Base-by-base conservation (phyloP, 2,888 invertebrate genomes). In the Ariolimax columbianus region DNA sequence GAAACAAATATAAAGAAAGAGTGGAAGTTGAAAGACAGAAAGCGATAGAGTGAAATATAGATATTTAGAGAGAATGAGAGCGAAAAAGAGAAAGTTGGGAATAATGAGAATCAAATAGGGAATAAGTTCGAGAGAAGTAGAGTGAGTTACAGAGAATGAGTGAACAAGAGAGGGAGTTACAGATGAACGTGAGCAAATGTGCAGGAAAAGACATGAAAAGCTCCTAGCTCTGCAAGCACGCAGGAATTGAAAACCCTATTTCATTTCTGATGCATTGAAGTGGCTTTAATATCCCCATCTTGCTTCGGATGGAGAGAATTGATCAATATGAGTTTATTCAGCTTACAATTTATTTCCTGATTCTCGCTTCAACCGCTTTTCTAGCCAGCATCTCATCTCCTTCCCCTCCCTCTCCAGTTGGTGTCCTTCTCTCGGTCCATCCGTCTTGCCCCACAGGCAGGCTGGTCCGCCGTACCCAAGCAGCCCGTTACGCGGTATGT, bases 201-300 rank as follows among this genome's bases (percentile, higher is more conserved):
- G 33, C 17, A 38, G 17, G 30, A 30, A 33, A 30, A 40, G 30
- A 47, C 30, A 47, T 30, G 43, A 43, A 75, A 47, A 47, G 47
- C 47, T 75, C 30, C 73, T 38, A 75, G 30, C 47, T 75, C 47
- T 75, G 73, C 47, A n/a, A 59, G 26, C 77, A 30, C 55, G 55
- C 38, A 3, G 77, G 43, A 63, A 79, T 63, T 66, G 63, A 66
- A 79, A 79, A 66, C n/a, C 79, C 79, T 43, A 79, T 79, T 79
- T 79, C 79, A 79, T 79, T 79, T 79, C 79, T 66, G 38, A 23
- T 79, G 70, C 81, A 70, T 68, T 51, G 66, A 70, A 68, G 70
- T 81, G 81, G 81, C 70, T 81, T 81, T 81, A 81, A 81, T 81
- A 72, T 81, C 19, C 70, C 33, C 81, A 72, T 81, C 70, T 47